These are phyloP conservation scores for Biston stratarius DNA, from an alignment of 2,888 invertebrate genomes.

Conservation along the genomic window DNA sequence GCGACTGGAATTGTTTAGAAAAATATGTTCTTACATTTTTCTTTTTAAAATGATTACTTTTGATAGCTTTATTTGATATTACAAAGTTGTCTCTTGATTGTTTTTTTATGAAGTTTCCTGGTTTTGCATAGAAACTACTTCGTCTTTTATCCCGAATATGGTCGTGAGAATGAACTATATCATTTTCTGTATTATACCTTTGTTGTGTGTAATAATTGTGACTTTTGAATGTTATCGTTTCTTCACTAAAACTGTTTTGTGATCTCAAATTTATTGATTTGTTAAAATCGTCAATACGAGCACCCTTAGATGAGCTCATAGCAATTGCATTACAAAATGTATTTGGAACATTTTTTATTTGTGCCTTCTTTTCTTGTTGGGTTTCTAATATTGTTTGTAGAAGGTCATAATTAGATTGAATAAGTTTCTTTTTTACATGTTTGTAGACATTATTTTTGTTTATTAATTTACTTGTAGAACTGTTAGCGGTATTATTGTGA, in stretches of 20 bases:
- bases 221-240: conserved; percentile 59
- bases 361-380: conserved; percentile 41
- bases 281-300: background rate
- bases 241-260: conserved; percentile 34
- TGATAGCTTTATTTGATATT: conserved; percentile 29
- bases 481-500: conserved; percentile 41
- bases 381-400: conserved; percentile 61
- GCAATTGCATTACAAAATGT: conserved; percentile 5
- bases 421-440: conserved; percentile 35
- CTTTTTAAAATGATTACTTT: conserved; percentile 17
- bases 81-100: conserved; percentile 59
- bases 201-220: conserved; percentile 51
- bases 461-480: background rate
- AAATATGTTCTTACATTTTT: background rate
- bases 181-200: conserved; percentile 18
- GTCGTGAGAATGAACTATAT: conserved; percentile 1
- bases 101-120: conserved; percentile 53
- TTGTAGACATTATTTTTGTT: background rate
- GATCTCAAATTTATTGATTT: background rate
- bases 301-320: conserved; percentile 12
- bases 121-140: conserved; percentile 24
- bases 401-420: conserved; percentile 67
- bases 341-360: conserved; percentile 4
- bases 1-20: conserved; percentile 20
- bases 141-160: conserved; percentile 1